Conservation (phyloP, 1,140 invertebrate species). For the Aphidius ervi region DNA sequence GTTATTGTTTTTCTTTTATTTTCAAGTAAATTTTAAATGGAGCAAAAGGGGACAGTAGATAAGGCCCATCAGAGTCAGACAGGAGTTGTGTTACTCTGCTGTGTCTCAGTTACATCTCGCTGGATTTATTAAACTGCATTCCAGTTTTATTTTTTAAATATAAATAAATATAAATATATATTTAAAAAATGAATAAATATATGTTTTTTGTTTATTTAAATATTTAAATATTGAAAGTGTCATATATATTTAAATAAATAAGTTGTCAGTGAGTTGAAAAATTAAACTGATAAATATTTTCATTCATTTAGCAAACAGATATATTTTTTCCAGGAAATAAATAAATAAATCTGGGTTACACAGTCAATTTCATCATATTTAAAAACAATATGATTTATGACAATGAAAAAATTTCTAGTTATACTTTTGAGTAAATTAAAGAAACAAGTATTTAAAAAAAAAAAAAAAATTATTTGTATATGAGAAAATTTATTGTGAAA, state of each 20-base stretch:
- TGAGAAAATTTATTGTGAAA: too few species aligned
- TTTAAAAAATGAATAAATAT: background rate
- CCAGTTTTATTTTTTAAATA: conserved; percentile 15
- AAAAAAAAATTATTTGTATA: too few species aligned
- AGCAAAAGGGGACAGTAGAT: conserved; percentile 10
- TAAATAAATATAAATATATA: background rate
- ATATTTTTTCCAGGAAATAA: background rate
- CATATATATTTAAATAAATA: conserved; percentile 2
- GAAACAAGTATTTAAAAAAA: too few species aligned
- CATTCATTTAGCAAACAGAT: background rate
- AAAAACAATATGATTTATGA: background rate
- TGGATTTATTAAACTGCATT: conserved; percentile 18
- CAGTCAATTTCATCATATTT: background rate
- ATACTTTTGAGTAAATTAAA: too few species aligned
- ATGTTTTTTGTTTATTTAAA: background rate
- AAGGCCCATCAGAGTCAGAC: conserved; percentile 11
- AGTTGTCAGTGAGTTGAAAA: conserved; percentile 8
- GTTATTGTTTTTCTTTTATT: conserved; percentile 1
- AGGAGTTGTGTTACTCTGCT: background rate
- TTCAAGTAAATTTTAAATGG: background rate
- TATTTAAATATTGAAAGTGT: background rate
- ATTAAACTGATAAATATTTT: background rate
- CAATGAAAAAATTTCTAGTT: too few species aligned
- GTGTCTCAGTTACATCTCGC: conserved; percentile 10
- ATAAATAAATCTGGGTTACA: background rate